Base-by-base conservation (phyloP, 2,797 vertebrate genomes). In the Naso thynnoides region DNA sequence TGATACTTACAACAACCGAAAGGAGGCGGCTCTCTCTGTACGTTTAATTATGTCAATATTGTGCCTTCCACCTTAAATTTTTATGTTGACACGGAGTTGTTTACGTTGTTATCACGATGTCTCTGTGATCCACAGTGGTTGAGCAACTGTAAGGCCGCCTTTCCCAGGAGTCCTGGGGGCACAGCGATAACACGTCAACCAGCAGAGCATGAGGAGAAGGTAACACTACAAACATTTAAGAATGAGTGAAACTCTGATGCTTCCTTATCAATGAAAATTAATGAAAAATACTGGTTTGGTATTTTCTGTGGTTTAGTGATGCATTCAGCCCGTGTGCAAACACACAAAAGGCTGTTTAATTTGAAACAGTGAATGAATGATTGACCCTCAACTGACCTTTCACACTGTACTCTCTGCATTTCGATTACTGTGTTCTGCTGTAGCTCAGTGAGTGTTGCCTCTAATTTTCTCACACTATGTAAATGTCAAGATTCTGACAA, bases 1-100 rank as follows among this genome's bases (percentile, higher is more conserved):
- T 74, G 98, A 99, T 67, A 99, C 97, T 0, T 99, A 99, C 90
- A 99, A 99, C 94, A 97, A 95, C 89, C 96, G 96, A 70, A 98
- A 97, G 84, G 98, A 99, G 84, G 97, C 97, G 13, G 96, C 96
- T 0, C 90, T 97, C 80, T 96, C 95, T 24, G 98, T 99, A 95
- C 93, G 95, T 15, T 41, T 36, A 11, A 36, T 36, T 49, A 1
- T 42, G 54, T 13, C 0, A 16, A 42, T 42, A 15, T 13, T 38
- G 2, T 36, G 13, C 14, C 49, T 26, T 64, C 2, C 16, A 21
- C 16, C 36, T 11, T 41, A 13, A 44, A 36, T 49, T 5, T 31
- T n/a, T 27, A 14, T 44, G 8, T 61, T 67, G 41, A 44, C 27
- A 8, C 27, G 18, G 14, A 70, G 7, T 57, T 61, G 5, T 57